Conservation (phyloP, 2,113 vertebrate genomes). For the Lasiurus cinereus region DNA sequence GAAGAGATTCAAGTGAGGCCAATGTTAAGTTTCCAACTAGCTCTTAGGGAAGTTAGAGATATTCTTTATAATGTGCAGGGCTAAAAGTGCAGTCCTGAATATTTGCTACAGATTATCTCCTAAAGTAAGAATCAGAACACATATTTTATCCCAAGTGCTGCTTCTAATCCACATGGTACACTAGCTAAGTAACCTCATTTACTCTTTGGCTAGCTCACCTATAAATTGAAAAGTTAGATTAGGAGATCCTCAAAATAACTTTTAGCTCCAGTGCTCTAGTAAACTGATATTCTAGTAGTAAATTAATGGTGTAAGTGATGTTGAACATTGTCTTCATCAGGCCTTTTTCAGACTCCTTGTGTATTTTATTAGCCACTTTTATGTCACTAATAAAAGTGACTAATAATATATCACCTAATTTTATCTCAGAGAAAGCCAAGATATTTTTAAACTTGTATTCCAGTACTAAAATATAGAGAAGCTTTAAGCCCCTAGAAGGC, state of each 20-base stretch:
- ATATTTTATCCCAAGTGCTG: slow-evolving; percentile 13
- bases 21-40: slow-evolving; percentile 28
- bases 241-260: neutral
- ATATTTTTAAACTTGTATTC: slow-evolving; percentile 13
- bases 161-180: neutral
- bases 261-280: neutral
- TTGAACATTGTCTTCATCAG: neutral
- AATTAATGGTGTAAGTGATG: neutral
- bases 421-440: slow-evolving; percentile 40
- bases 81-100: neutral
- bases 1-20: slow-evolving; percentile 37
- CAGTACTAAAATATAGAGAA: neutral
- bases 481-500: neutral
- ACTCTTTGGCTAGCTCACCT: neutral
- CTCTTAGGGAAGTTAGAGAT: neutral
- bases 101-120: neutral
- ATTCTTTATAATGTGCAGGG: neutral
- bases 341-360: neutral
- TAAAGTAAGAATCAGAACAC: neutral
- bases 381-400: slow-evolving; percentile 10
- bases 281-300: neutral
- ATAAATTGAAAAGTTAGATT: neutral
- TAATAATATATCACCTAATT: neutral
- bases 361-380: slow-evolving; percentile 52
- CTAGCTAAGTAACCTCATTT: neutral